Conservation (phyloP, 1,140 invertebrate genomes). For the Telenomus remus region DNA sequence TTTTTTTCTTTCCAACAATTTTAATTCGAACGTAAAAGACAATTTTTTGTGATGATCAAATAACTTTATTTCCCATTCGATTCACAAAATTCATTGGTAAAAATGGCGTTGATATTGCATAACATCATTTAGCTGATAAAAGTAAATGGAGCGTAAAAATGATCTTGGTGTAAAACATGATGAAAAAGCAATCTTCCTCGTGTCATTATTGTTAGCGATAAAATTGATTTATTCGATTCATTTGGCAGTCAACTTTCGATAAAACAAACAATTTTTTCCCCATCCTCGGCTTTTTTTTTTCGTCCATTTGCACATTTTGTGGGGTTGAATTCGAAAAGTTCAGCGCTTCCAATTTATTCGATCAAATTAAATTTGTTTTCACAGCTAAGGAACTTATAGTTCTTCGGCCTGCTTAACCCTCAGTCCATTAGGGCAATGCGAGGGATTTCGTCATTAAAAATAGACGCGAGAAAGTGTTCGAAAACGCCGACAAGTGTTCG, state of each 20-base stretch:
- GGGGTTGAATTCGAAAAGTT: too few species aligned
- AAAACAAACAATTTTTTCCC: background rate
- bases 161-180: conserved; percentile 16
- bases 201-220: background rate
- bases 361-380: too few species aligned
- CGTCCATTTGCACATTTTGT: too few species aligned
- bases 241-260: background rate
- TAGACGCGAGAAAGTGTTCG: conserved; percentile 1
- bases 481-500: conserved; percentile 3
- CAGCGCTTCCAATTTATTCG: too few species aligned
- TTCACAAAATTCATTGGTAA: conserved; percentile 10
- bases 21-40: too few species aligned
- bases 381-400: conserved; percentile 15
- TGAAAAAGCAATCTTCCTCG: conserved; percentile 15
- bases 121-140: conserved; percentile 22
- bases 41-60: too few species aligned
- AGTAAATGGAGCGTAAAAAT: conserved; percentile 20
- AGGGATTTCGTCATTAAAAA: conserved; percentile 33
- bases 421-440: conserved; percentile 8
- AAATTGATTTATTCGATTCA: conserved; percentile 13
- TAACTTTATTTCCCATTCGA: too few species aligned
- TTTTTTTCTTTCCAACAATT: too few species aligned
- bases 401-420: conserved; percentile 22
- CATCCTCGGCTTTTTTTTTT: too few species aligned
- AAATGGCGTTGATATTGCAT: conserved; percentile 14